Percentiles rank a stretch among this genome's conserved stretches.
Conservation (phyloP, 2,797 vertebrate genomes). For the Spinus olivaceus region DNA sequence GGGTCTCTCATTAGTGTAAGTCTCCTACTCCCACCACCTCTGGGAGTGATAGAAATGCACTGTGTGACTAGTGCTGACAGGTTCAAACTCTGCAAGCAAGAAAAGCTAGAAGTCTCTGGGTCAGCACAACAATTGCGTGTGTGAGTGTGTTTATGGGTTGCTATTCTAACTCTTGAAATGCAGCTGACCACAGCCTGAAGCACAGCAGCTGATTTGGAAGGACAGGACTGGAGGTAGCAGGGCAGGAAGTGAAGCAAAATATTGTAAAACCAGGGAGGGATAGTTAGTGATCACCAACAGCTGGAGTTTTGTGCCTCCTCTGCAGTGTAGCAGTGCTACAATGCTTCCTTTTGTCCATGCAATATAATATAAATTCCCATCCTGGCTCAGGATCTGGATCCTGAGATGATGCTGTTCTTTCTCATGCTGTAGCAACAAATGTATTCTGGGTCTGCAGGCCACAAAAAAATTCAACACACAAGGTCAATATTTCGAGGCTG, state of each 20-base stretch:
- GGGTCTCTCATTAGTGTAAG: neutral
- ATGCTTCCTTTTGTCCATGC: neutral
- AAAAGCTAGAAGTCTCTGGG: neutral
- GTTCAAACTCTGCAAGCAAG: neutral
- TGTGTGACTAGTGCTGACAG: neutral
- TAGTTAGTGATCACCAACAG: neutral
- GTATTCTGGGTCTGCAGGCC: neutral
- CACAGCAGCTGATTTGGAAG: neutral
- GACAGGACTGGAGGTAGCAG: neutral
- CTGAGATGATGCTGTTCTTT: neutral
- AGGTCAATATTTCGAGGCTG: neutral
- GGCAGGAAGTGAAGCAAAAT: neutral
- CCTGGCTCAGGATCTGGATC: neutral
- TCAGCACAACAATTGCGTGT: rapidly evolving
- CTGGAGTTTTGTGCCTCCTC: neutral
- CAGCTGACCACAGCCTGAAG: neutral
- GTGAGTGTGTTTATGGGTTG: neutral
- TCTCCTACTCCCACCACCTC: neutral
- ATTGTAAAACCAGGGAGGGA: neutral
- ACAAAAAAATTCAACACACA: neutral
- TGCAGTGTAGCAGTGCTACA: neutral
- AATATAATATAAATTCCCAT: neutral
- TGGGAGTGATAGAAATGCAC: neutral
- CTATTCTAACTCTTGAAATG: neutral
- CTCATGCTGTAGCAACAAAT: neutral